phyloP scores from a whole-genome alignment of 2,888 invertebrate genomes.

The Hoplodrina ambigua region DNA sequence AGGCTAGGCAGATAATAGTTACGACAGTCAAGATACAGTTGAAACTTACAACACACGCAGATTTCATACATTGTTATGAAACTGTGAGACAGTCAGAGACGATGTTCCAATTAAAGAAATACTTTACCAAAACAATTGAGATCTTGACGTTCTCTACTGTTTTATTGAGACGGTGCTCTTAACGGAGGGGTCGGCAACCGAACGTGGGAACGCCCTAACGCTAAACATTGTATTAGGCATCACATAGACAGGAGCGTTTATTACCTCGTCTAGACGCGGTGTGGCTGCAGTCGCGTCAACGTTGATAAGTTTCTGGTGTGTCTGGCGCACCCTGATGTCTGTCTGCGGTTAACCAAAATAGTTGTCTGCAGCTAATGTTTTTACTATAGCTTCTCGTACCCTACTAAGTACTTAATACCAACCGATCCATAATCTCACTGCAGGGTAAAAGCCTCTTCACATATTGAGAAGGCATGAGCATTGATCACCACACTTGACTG shows the following conservation, averaged over 20 bases:
- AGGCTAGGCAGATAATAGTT: too few relatives aligned
- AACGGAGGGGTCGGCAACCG: constrained; percentile 51
- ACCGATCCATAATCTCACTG: too few relatives aligned
- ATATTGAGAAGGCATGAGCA: too few relatives aligned
- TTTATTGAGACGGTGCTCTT: constrained; percentile 38
- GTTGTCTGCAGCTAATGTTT: not conserved
- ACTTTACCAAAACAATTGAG: constrained; percentile 49
- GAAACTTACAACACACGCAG: too few relatives aligned
- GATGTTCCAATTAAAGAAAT: not conserved
- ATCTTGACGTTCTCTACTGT: constrained; percentile 22
- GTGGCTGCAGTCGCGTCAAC: constrained; percentile 1
- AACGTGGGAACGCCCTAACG: constrained; percentile 53
- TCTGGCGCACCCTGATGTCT: constrained; percentile 8
- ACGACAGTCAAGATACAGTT: too few relatives aligned
- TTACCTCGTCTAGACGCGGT: constrained; percentile 26
- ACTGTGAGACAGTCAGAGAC: not conserved
- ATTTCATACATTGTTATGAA: not conserved
- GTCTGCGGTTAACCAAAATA: not conserved
- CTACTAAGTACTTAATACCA: too few relatives aligned
- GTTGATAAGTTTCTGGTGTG: not conserved
- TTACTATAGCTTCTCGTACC: not conserved
- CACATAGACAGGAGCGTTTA: constrained; percentile 4
- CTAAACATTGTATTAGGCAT: constrained; percentile 22
- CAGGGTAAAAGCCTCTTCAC: too few relatives aligned
- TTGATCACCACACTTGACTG: too few relatives aligned